Conservation (phyloP, 2,888 invertebrate genomes). For the Xanthorhoe spadicearia region DNA sequence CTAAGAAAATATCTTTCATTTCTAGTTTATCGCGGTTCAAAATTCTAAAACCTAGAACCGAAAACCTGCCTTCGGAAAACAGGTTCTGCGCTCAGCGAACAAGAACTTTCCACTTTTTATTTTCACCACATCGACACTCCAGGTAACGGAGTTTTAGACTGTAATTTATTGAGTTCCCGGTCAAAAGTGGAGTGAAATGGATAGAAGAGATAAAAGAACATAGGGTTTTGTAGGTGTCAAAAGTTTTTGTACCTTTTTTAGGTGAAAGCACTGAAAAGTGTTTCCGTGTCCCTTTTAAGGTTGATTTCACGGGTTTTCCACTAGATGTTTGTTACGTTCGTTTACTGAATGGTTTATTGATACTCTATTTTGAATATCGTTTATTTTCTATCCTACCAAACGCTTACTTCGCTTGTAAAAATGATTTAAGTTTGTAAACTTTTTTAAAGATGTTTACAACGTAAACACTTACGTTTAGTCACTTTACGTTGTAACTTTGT, state of each 20-base stretch:
- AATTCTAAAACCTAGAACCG: background rate
- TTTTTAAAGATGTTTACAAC: too few species aligned
- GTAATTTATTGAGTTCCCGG: conserved; percentile 28
- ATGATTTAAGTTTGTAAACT: too few species aligned
- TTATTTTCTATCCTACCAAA: too few species aligned
- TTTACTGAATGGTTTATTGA: background rate
- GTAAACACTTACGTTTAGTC: background rate
- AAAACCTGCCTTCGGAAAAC: conserved; percentile 6
- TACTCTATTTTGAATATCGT: too few species aligned
- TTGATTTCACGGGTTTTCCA: background rate
- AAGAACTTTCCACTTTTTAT: conserved; percentile 25
- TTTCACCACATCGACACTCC: conserved; percentile 27
- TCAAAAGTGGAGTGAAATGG: conserved; percentile 27
- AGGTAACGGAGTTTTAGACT: conserved; percentile 25
- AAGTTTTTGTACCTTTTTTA: background rate
- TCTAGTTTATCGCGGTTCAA: background rate
- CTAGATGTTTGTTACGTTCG: background rate
- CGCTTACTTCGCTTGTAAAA: too few species aligned
- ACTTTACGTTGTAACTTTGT: too few species aligned
- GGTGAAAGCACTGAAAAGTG: background rate
- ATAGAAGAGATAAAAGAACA: conserved; percentile 16
- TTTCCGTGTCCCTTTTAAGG: background rate
- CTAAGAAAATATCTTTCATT: background rate
- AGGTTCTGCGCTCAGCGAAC: conserved; percentile 21
- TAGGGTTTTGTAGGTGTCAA: conserved; percentile 1